Evolutionary conservation across 2,888 invertebrate species (phyloP).

Genomic region (Pollenia angustigena): DNA sequence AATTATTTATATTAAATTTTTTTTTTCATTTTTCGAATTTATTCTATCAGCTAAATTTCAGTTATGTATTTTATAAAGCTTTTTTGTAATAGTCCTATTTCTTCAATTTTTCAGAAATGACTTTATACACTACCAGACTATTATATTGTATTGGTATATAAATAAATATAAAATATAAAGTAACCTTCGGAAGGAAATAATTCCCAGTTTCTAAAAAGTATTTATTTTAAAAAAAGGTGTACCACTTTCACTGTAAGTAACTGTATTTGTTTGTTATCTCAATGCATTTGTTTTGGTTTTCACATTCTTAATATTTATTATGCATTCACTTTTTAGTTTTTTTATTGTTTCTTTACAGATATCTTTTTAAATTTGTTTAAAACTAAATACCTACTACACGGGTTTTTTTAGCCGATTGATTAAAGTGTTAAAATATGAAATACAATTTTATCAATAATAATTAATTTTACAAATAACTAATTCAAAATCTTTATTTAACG

Average conservation of each 20-base stretch:
- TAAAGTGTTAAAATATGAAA: neutral
- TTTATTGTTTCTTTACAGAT: neutral
- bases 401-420: neutral
- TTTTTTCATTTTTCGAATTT: too few relatives aligned
- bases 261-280: constrained; percentile 19
- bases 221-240: too few relatives aligned
- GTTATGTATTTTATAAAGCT: too few relatives aligned
- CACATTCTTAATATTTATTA: constrained; percentile 30
- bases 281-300: constrained; percentile 43
- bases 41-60: too few relatives aligned
- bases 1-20: too few relatives aligned
- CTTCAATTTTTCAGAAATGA: too few relatives aligned
- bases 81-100: too few relatives aligned
- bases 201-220: too few relatives aligned
- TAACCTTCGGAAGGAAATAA: too few relatives aligned
- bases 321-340: neutral
- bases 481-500: neutral
- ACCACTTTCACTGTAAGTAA: neutral
- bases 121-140: too few relatives aligned
- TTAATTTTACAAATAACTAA: constrained; percentile 13
- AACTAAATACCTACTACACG: neutral
- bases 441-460: neutral
- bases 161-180: too few relatives aligned
- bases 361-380: neutral
- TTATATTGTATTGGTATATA: too few relatives aligned